Evolutionary conservation across 2,888 invertebrate genomes (phyloP).

Genomic region (Trilocha varians): DNA sequence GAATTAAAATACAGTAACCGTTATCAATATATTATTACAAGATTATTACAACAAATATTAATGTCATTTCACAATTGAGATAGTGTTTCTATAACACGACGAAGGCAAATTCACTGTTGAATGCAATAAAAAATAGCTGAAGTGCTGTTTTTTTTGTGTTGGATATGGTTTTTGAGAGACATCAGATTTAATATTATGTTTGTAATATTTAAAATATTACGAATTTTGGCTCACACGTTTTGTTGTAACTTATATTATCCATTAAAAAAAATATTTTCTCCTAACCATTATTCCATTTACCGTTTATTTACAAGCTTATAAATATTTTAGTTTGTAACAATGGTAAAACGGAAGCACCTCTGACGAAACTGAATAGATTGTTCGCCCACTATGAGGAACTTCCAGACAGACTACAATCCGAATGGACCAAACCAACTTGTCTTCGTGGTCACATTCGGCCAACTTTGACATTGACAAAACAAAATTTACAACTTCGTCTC

Average conservation of each 20-base stretch:
- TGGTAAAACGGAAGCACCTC: background rate
- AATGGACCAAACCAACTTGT: conserved; percentile 28
- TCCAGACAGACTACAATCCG: conserved; percentile 8
- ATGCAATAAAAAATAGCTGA: too few relatives aligned
- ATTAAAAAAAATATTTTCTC: conserved; percentile 1
- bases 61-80: background rate
- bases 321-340: background rate
- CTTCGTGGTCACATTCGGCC: conserved; percentile 67
- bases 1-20: conserved; percentile 37
- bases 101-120: background rate
- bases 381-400: background rate
- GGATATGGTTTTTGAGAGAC: background rate
- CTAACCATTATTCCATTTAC: background rate
- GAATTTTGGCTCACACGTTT: background rate
- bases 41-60: background rate
- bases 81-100: background rate
- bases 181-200: background rate
- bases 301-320: background rate
- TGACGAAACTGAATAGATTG: background rate
- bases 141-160: conserved; percentile 4
- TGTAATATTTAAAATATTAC: background rate
- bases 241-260: background rate
- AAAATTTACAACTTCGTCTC: conserved; percentile 65
- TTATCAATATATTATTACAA: conserved; percentile 23
- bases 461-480: conserved; percentile 52